phyloP scores from a whole-genome alignment of 2,797 vertebrate genomes.

The Avahi laniger region DNA sequence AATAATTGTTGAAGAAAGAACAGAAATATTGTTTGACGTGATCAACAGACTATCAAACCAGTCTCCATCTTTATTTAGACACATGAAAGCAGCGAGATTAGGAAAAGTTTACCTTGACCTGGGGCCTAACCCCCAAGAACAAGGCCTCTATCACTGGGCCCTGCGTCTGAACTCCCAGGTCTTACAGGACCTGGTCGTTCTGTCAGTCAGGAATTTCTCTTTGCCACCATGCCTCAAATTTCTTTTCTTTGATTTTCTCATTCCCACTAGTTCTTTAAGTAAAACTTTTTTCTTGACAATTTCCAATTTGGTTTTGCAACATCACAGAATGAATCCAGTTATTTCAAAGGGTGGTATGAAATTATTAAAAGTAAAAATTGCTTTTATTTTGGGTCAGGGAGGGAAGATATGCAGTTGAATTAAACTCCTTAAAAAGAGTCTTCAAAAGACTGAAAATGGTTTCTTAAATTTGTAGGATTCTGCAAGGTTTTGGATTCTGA shows the following conservation, averaged over 20 bases:
- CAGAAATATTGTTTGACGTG: not conserved
- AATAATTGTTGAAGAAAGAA: not conserved
- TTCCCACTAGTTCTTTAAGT: not conserved
- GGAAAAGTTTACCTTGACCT: not conserved
- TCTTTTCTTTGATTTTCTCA: not conserved
- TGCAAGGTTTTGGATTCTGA: not conserved
- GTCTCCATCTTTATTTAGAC: not conserved
- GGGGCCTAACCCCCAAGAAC: not conserved
- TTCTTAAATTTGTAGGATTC: not conserved
- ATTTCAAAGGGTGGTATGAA: not conserved
- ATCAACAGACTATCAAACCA: not conserved
- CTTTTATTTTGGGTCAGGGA: not conserved
- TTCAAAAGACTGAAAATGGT: not conserved
- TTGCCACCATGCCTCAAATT: not conserved
- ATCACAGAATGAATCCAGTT: not conserved
- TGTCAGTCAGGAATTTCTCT: not conserved
- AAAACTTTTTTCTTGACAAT: not conserved
- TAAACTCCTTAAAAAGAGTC: not conserved
- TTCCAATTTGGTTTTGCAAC: not conserved
- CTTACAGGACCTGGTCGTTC: not conserved
- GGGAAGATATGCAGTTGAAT: not conserved
- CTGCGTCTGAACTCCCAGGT: not conserved
- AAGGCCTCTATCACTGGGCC: rapidly evolving
- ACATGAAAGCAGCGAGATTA: not conserved
- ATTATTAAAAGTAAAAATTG: not conserved